Evolutionary conservation across 2,888 invertebrate species (phyloP).

Genomic region (Netelia inedita): DNA sequence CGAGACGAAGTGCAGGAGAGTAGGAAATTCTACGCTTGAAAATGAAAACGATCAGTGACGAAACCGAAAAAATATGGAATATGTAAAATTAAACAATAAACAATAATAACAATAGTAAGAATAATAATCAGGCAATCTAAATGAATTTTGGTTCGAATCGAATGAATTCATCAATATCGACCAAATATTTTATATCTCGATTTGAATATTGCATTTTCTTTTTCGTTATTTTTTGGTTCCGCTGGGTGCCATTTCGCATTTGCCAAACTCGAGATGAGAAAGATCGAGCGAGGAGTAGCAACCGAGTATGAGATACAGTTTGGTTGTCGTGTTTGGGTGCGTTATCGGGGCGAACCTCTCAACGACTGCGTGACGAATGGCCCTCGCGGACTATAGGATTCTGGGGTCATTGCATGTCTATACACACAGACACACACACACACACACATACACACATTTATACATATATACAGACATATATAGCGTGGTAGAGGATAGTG

Average conservation of each 20-base stretch:
- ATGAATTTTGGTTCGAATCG: no score
- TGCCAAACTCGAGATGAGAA: background rate
- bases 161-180: no score
- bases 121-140: no score
- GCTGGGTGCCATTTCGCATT: background rate
- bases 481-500: constrained; percentile 32
- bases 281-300: background rate
- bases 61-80: no score
- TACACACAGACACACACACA: no score
- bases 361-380: constrained; percentile 85
- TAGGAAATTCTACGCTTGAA: no score
- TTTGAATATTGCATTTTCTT: background rate
- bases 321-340: constrained; percentile 69
- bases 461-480: constrained; percentile 13
- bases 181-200: no score
- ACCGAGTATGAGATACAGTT: constrained; percentile 24
- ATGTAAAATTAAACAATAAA: no score
- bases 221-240: background rate
- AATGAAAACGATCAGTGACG: no score
- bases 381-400: constrained; percentile 78
- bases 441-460: background rate
- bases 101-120: no score
- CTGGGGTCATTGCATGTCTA: constrained; percentile 69
- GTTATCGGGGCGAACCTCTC: constrained; percentile 84
- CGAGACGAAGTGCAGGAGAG: no score